These are phyloP conservation scores for Cephus spinipes DNA, from an alignment of 2,888 invertebrate species.

Conservation along the genomic window DNA sequence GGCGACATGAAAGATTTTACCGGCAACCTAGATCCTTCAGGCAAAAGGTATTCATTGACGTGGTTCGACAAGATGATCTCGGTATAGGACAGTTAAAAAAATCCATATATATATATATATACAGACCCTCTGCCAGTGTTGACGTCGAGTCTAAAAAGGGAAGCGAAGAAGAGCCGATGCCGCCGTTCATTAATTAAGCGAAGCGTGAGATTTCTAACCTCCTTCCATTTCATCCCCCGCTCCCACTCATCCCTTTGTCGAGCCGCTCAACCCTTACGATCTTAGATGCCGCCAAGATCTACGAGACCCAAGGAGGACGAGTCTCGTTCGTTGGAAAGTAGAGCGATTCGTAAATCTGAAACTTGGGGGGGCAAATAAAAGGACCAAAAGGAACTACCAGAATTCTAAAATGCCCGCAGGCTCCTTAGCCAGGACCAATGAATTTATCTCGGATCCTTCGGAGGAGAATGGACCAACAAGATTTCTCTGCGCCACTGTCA, in stretches of 20 bases:
- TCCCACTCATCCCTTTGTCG: conserved; percentile 21
- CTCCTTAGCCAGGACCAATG: not conserved
- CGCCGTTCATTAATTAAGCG: conserved; percentile 62
- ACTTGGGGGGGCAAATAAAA: too few species aligned
- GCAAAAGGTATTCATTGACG: not conserved
- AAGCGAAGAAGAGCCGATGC: conserved; percentile 35
- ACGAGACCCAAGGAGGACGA: conserved; percentile 22
- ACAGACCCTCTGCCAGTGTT: too few species aligned
- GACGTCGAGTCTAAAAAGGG: conserved; percentile 34
- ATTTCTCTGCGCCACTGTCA: not conserved
- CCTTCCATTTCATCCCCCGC: conserved; percentile 19
- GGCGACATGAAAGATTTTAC: conserved; percentile 48
- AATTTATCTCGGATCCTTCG: not conserved
- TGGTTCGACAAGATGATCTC: conserved; percentile 6
- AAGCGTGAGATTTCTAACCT: conserved; percentile 62
- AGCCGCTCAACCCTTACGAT: conserved; percentile 25
- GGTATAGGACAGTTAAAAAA: not conserved
- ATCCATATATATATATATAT: not conserved
- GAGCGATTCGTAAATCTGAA: conserved; percentile 45
- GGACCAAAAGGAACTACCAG: not conserved
- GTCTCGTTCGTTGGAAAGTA: conserved; percentile 40
- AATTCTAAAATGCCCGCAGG: not conserved
- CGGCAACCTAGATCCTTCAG: conserved; percentile 7
- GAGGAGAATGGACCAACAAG: not conserved
- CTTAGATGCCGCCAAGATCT: conserved; percentile 37